Conservation (phyloP, 2,797 vertebrate species). For the Phoxinus dragarum region DNA sequence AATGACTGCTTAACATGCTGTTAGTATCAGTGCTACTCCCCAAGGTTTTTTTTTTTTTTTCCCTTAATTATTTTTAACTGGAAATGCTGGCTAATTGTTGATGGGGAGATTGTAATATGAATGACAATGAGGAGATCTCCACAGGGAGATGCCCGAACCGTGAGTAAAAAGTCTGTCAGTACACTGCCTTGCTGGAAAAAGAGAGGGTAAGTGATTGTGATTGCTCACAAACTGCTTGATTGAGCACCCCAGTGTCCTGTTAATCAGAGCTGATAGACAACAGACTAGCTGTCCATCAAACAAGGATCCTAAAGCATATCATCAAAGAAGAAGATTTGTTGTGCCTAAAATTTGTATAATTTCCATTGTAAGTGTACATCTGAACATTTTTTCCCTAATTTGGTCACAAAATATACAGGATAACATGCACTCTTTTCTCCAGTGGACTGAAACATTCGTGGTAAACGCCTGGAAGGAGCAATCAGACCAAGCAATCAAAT, state of each 20-base stretch:
- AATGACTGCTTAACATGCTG: constrained; percentile 45
- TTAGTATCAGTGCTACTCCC: background rate
- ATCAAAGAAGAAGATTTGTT: background rate
- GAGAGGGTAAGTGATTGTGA: constrained; percentile 45
- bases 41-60: constrained; percentile 18
- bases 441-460: background rate
- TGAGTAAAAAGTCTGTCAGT: constrained; percentile 24
- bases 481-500: constrained; percentile 25
- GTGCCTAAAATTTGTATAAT: background rate
- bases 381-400: background rate
- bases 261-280: constrained; percentile 48
- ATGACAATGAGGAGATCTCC: constrained; percentile 34
- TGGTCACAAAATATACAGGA: background rate
- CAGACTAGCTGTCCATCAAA: constrained; percentile 36
- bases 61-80: background rate
- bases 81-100: constrained; percentile 38
- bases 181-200: constrained; percentile 39
- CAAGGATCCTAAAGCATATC: constrained; percentile 8
- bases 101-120: constrained; percentile 43
- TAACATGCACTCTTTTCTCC: background rate
- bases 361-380: background rate
- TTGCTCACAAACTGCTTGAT: constrained; percentile 49
- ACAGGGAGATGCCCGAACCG: background rate
- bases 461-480: background rate
- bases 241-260: constrained; percentile 59